Conservation (phyloP, 2,113 vertebrate genomes). For the Recurvirostra avosetta region DNA sequence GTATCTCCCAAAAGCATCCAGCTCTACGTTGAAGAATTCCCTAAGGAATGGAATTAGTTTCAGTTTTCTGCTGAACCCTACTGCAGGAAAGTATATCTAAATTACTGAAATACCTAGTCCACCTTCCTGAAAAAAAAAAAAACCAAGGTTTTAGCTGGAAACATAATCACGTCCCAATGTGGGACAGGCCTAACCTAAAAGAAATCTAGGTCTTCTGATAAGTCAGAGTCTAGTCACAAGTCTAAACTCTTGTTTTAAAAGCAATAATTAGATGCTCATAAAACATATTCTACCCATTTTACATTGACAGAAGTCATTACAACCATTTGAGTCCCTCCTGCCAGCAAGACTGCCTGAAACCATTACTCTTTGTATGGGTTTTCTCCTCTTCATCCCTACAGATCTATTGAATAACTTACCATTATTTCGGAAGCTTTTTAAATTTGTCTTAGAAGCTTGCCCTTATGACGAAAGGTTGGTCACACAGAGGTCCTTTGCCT, state of each 20-base stretch:
- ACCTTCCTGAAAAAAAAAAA: background rate
- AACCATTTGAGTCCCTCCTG: background rate
- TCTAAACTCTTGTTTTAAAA: background rate
- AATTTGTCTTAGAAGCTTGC: background rate
- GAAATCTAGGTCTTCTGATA: background rate
- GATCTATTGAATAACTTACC: background rate
- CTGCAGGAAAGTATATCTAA: background rate
- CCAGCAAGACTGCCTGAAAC: background rate
- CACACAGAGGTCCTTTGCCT: background rate
- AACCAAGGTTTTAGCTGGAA: background rate
- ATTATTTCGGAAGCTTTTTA: background rate
- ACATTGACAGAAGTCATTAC: background rate
- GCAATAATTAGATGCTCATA: background rate
- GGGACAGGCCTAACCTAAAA: background rate
- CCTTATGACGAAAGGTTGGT: background rate
- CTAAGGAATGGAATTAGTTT: background rate
- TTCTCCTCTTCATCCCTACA: background rate
- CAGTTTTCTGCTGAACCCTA: background rate
- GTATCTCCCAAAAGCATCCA: background rate
- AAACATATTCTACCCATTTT: background rate
- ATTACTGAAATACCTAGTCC: background rate
- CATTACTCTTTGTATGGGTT: background rate
- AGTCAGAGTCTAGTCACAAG: background rate
- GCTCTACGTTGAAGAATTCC: background rate
- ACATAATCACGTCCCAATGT: accelerated